phyloP scores from a whole-genome alignment of 2,113 vertebrate genomes.

The Leptobrachium leishanense region DNA sequence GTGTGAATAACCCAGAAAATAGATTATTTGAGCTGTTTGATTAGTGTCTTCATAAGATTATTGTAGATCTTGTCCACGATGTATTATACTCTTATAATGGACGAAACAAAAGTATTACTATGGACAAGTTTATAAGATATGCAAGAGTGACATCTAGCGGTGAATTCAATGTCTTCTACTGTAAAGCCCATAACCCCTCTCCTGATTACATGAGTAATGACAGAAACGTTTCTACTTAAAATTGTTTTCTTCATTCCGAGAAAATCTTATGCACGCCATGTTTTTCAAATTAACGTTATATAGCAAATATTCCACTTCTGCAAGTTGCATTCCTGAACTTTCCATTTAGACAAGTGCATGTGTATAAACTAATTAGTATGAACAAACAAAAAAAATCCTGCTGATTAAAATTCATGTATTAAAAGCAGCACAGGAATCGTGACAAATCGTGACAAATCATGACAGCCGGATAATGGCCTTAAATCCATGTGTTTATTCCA shows the following conservation, averaged over 20 bases:
- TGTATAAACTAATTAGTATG: neutral
- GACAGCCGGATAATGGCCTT: neutral
- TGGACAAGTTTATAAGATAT: neutral
- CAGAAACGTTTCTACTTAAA: neutral
- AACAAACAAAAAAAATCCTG: neutral
- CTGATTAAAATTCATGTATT: neutral
- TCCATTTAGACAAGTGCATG: neutral
- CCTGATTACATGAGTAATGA: neutral
- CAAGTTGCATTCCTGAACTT: neutral
- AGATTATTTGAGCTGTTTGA: too few relatives aligned
- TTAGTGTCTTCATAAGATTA: too few relatives aligned
- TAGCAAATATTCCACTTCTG: neutral
- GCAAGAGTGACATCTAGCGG: conserved; percentile 35
- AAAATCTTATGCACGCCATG: neutral
- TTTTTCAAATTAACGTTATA: conserved; percentile 3
- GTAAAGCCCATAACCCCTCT: neutral
- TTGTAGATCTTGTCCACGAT: too few relatives aligned
- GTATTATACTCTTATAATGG: too few relatives aligned
- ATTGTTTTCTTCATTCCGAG: neutral
- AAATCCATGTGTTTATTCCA: neutral
- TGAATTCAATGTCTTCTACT: neutral
- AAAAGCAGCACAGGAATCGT: neutral
- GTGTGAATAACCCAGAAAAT: too few relatives aligned
- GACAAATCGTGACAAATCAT: neutral
- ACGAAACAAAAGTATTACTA: neutral